These are phyloP conservation scores for Gorsachius magnificus DNA, from an alignment of 2,797 vertebrate genomes.

Conservation along the genomic window DNA sequence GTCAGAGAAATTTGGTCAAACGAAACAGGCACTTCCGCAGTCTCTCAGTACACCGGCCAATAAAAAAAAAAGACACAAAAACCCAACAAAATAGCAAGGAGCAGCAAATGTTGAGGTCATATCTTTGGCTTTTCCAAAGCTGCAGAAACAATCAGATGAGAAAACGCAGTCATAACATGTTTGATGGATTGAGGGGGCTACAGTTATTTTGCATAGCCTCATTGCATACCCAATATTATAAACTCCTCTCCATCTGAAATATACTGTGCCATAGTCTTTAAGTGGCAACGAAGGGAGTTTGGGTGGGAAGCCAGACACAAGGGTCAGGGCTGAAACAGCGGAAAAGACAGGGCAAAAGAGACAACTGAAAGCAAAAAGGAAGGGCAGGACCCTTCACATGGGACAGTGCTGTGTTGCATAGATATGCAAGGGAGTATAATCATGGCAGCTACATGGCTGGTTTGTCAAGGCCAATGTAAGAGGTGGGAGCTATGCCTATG, in stretches of 20 bases:
- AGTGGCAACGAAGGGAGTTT: not conserved
- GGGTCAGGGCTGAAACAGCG: not conserved
- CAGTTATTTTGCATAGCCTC: not conserved
- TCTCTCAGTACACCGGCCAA: not conserved
- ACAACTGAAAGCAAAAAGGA: not conserved
- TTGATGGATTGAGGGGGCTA: not conserved
- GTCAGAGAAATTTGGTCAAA: slow-evolving; percentile 50
- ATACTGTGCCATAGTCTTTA: not conserved
- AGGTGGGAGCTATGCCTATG: not conserved
- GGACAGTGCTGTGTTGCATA: not conserved
- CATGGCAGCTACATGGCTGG: not conserved
- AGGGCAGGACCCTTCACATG: rapidly evolving
- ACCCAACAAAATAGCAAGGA: not conserved
- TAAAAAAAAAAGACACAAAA: not conserved
- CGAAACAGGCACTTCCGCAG: not conserved
- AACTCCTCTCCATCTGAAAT: not conserved
- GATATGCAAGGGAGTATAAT: not conserved
- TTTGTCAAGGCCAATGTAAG: not conserved
- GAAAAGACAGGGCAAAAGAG: not conserved
- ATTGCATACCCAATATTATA: not conserved
- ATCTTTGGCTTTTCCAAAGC: not conserved
- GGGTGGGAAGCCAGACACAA: not conserved
- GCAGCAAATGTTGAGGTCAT: not conserved
- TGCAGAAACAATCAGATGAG: not conserved
- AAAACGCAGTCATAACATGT: not conserved